A percentile compares a stretch with the other conserved stretches of the same genome.
Conservation (phyloP, 2,888 invertebrate genomes). For the Sphaerophoria rueppellii region DNA sequence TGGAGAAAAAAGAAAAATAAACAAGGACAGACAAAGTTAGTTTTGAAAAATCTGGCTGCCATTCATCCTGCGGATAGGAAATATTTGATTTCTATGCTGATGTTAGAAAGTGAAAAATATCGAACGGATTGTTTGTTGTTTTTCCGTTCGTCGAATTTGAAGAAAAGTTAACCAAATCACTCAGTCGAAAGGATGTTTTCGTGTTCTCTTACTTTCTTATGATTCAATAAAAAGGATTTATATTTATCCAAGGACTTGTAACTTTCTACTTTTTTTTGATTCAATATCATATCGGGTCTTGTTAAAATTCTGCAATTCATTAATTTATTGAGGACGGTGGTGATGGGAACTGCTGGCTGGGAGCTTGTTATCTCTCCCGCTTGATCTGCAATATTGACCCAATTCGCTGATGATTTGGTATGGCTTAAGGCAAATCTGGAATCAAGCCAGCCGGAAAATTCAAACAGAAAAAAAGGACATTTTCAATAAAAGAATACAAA, state of each 20-base stretch:
- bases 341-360: constrained; percentile 3
- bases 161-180: constrained; percentile 53
- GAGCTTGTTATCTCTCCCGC: no score
- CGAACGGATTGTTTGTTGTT: constrained; percentile 8
- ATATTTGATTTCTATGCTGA: constrained; percentile 48
- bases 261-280: constrained; percentile 20
- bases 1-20: not conserved
- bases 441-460: constrained; percentile 38
- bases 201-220: not conserved
- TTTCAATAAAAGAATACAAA: constrained; percentile 30
- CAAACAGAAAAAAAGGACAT: constrained; percentile 13
- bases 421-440: constrained; percentile 1
- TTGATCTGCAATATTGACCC: constrained; percentile 20
- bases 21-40: constrained; percentile 11
- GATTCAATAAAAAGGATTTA: constrained; percentile 18
- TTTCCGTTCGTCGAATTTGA: not conserved
- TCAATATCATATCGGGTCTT: constrained; percentile 39
- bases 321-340: constrained; percentile 4
- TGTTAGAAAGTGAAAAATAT: constrained; percentile 4
- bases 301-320: constrained; percentile 52
- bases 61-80: constrained; percentile 44
- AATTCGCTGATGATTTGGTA: constrained; percentile 26
- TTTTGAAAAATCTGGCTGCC: constrained; percentile 44
- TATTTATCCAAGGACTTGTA: constrained; percentile 18
- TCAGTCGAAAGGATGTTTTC: constrained; percentile 11